Evolutionary conservation across 53 echinoderm and acorn worm species (phyloP).

Genomic region (Patiria pectinifera): DNA sequence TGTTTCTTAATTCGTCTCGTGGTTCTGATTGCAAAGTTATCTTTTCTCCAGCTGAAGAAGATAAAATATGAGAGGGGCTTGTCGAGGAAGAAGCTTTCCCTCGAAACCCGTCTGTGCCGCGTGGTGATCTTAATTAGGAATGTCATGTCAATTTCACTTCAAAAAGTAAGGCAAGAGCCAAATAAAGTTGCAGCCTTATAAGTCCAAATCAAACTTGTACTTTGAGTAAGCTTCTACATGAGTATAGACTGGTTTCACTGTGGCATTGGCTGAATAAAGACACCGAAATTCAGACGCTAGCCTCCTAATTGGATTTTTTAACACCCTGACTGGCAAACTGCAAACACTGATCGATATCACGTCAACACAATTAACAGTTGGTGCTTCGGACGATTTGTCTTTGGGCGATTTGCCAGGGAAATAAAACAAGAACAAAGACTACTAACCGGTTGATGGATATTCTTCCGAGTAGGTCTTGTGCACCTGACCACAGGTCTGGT

Average conservation of each 20-base stretch:
- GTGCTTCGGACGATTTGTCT: neutral
- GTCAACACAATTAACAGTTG: neutral
- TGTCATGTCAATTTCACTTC: neutral
- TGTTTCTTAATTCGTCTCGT: neutral
- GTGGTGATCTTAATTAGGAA: neutral
- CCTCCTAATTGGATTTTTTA: too few species aligned
- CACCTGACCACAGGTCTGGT: conserved; percentile 83
- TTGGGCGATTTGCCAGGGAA: neutral
- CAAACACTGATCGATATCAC: neutral
- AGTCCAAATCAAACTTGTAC: neutral
- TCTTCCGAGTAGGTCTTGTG: conserved; percentile 73
- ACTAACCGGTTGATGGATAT: conserved; percentile 71
- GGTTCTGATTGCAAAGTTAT: neutral
- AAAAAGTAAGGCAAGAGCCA: neutral
- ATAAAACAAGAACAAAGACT: neutral
- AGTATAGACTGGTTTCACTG: too few species aligned
- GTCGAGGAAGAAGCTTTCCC: neutral
- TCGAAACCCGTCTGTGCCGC: neutral
- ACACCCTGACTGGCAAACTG: too few species aligned
- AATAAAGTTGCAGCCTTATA: neutral
- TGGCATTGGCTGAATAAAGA: too few species aligned
- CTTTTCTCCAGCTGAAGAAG: neutral
- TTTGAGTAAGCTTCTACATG: too few species aligned
- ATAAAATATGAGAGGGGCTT: neutral
- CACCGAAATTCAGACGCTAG: too few species aligned